Evolutionary conservation across 2,797 vertebrate species (phyloP).

Genomic region (Benthosema pterotum): DNA sequence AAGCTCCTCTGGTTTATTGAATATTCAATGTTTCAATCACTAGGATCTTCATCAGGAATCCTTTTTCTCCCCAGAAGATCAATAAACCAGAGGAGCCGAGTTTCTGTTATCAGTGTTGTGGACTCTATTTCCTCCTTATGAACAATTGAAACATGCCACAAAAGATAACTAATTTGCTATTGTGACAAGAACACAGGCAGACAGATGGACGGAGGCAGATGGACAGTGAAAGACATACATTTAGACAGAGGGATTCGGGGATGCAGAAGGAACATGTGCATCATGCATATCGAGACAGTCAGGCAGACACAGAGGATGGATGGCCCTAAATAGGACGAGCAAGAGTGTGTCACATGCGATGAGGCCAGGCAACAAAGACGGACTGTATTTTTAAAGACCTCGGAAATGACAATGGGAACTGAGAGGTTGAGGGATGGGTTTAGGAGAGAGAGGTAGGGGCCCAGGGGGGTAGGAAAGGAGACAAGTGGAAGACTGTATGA

Average conservation of each 20-base stretch:
- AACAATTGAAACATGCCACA: no score
- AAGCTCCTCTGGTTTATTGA: no score
- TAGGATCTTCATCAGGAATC: no score
- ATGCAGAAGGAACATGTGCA: not conserved
- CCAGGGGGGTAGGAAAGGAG: constrained; percentile 26
- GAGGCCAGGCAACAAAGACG: constrained; percentile 52
- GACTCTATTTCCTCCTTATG: no score
- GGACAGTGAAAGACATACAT: constrained; percentile 10
- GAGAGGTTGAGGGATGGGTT: not conserved
- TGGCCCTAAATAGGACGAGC: constrained; percentile 49
- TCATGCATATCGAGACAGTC: constrained; percentile 26
- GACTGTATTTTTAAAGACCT: constrained; percentile 77
- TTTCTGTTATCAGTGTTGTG: no score
- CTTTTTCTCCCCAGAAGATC: no score
- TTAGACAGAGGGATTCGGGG: constrained; percentile 6
- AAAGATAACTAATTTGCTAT: no score
- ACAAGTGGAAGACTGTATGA: not conserved
- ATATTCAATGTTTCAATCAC: no score
- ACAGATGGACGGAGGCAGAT: constrained; percentile 41
- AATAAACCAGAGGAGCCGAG: no score
- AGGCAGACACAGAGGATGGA: constrained; percentile 52
- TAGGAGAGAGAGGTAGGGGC: not conserved
- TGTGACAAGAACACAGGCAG: constrained; percentile 37
- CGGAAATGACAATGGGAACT: not conserved
- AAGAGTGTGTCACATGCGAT: constrained; percentile 73